A percentile compares a stretch with the other conserved stretches of the same genome.
phyloP scores from a whole-genome alignment of 2,797 vertebrate species.

The Anguilla marmorata region DNA sequence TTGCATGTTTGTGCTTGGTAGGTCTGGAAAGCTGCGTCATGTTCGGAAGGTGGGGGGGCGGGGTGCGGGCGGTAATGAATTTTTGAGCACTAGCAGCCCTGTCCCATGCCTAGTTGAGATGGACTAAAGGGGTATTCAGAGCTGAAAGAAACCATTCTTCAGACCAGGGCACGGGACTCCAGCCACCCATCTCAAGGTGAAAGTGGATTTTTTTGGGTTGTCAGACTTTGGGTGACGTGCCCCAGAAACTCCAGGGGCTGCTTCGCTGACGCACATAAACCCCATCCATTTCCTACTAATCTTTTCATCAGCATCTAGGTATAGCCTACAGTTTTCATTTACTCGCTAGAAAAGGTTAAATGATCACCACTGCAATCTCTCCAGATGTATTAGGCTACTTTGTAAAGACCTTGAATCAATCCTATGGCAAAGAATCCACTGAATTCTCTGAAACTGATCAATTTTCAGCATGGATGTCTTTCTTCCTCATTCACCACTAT shows the following conservation, averaged over 20 bases:
- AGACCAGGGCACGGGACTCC: not conserved
- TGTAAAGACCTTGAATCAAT: not conserved
- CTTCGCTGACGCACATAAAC: conserved; percentile 38
- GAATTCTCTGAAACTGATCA: not conserved
- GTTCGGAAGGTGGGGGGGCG: conserved; percentile 3
- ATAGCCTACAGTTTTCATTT: not conserved
- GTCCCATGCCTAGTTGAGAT: not conserved
- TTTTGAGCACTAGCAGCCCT: not conserved
- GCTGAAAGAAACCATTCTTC: conserved; percentile 15
- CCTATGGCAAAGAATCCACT: not conserved
- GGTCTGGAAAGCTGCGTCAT: not conserved
- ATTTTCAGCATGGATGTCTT: not conserved
- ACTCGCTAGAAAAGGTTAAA: not conserved
- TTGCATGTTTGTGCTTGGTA: conserved; percentile 28
- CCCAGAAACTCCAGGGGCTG: conserved; percentile 43
- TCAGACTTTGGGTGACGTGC: conserved; percentile 50
- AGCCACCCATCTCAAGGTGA: conserved; percentile 4
- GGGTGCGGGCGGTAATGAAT: not conserved
- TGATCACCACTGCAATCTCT: not conserved
- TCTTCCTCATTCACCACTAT: not conserved
- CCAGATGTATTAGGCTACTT: not conserved
- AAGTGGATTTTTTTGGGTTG: conserved; percentile 47
- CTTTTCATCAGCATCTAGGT: conserved; percentile 36
- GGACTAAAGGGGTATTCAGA: not conserved
- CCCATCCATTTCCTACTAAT: conserved; percentile 49